Evolutionary conservation across 2,113 vertebrate genomes (phyloP).

Genomic region (Phaethornis superciliosus): DNA sequence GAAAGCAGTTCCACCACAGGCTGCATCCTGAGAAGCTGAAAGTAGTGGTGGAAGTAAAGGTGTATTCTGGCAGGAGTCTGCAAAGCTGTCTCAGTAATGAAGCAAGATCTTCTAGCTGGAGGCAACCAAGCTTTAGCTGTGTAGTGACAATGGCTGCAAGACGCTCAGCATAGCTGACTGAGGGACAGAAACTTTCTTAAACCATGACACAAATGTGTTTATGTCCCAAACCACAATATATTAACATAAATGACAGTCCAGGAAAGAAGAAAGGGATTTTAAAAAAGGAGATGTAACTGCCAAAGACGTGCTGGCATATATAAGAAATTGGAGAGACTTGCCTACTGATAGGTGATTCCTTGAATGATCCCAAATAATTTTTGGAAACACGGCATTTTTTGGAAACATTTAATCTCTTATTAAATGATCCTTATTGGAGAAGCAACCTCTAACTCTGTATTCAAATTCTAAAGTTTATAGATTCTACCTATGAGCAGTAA

Average conservation of each 20-base stretch:
- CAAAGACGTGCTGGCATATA: not conserved
- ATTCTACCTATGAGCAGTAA: not conserved
- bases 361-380: not conserved
- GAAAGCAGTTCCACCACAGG: not conserved
- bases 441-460: not conserved
- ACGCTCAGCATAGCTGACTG: not conserved
- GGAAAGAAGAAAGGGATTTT: not conserved
- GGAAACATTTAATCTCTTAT: not conserved
- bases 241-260: not conserved
- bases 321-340: not conserved
- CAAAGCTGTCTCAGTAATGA: not conserved
- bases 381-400: not conserved
- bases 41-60: not conserved
- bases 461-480: not conserved
- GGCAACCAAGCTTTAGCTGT: not conserved
- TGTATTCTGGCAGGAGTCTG: not conserved
- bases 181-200: not conserved
- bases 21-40: not conserved
- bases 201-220: not conserved
- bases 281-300: not conserved
- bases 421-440: not conserved
- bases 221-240: not conserved
- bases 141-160: accelerated
- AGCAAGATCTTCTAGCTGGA: not conserved
- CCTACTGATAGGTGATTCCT: not conserved